Conservation (phyloP, 2,113 vertebrate genomes). For the Equus przewalskii region DNA sequence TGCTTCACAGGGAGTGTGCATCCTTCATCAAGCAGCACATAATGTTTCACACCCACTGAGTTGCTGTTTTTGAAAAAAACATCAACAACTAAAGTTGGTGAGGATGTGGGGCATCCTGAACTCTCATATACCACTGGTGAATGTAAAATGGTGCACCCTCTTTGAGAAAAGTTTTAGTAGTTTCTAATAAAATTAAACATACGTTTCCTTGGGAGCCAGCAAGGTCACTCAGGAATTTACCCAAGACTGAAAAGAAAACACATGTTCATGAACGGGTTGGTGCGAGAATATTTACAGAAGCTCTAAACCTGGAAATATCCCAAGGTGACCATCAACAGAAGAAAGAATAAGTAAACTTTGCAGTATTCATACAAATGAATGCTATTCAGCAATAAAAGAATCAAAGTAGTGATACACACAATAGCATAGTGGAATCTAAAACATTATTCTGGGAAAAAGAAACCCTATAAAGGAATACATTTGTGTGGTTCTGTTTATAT, state of each 20-base stretch:
- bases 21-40: not conserved
- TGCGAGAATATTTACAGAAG: not conserved
- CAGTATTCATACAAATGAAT: not conserved
- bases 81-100: not conserved
- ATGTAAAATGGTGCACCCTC: no score
- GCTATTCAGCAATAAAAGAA: not conserved
- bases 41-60: not conserved
- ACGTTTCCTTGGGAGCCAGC: not conserved
- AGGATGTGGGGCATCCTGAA: not conserved
- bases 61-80: not conserved
- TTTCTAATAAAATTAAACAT: not conserved
- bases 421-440: no score
- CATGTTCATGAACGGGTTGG: not conserved
- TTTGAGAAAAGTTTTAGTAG: not conserved
- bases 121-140: not conserved
- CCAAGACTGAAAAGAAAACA: not conserved
- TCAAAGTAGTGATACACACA: fast-evolving
- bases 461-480: not conserved
- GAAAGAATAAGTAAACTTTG: not conserved
- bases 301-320: not conserved
- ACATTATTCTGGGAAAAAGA: not conserved
- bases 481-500: not conserved
- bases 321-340: not conserved
- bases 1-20: not conserved
- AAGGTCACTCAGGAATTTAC: not conserved